Conservation (phyloP, 2,888 invertebrate species). For the Lochmaea capreae region DNA sequence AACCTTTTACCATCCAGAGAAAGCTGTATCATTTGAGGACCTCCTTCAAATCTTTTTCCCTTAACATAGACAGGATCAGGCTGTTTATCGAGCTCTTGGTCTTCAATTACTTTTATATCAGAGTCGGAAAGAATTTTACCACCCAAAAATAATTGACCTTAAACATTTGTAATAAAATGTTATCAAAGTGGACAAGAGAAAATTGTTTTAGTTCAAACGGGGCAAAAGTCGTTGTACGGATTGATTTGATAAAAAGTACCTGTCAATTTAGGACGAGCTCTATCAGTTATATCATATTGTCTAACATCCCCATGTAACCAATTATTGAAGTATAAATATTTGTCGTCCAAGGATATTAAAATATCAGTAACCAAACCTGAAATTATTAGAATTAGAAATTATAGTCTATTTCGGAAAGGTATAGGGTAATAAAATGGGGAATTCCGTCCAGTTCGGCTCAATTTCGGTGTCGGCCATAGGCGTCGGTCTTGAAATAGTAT, state of each 20-base stretch:
- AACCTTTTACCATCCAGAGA: constrained; percentile 94
- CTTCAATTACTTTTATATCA: constrained; percentile 79
- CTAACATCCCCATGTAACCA: constrained; percentile 96
- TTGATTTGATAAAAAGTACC: constrained; percentile 53
- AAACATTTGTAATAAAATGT: no score
- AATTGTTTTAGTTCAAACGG: no score
- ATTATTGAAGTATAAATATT: constrained; percentile 88
- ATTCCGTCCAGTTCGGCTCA: no score
- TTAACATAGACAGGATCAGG: constrained; percentile 80
- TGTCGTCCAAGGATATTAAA: constrained; percentile 92
- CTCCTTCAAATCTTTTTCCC: constrained; percentile 82
- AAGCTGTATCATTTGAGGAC: constrained; percentile 97
- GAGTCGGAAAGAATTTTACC: constrained; percentile 82
- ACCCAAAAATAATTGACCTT: constrained; percentile 85
- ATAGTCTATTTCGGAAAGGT: no score
- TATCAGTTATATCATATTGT: constrained; percentile 92
- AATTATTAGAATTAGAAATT: no score
- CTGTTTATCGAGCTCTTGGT: constrained; percentile 77
- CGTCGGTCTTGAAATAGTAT: no score
- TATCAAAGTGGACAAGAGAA: no score
- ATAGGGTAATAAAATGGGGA: no score
- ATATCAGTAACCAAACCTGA: constrained; percentile 92
- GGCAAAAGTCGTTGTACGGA: no score
- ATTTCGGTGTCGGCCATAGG: no score
- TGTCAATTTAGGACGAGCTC: constrained; percentile 82